phyloP scores from a whole-genome alignment of 2,888 invertebrate genomes.

The Dusona sp. region DNA sequence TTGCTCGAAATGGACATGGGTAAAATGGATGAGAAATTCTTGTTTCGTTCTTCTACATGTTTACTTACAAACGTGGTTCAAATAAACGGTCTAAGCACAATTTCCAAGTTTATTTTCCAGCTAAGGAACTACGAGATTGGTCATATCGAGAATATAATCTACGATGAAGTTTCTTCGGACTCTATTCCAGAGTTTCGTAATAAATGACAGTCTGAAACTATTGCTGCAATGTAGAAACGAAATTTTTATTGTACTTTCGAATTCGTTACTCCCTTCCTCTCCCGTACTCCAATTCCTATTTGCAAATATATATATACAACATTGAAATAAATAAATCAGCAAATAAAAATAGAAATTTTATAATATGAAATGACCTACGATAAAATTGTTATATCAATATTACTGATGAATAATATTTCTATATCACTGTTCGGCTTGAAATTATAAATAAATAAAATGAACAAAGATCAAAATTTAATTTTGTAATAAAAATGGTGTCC shows the following conservation, averaged over 20 bases:
- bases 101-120: neutral
- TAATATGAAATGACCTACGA: neutral
- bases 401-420: neutral
- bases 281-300: neutral
- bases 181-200: neutral
- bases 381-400: neutral
- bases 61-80: neutral
- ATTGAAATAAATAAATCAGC: neutral
- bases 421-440: neutral
- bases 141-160: neutral
- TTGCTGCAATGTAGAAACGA: neutral
- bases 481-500: neutral
- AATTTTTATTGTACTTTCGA: slow-evolving; percentile 1
- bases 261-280: neutral
- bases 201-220: neutral
- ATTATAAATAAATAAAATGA: neutral
- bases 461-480: neutral
- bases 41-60: neutral
- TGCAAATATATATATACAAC: neutral
- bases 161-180: neutral
- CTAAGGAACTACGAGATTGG: neutral
- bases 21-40: slow-evolving; percentile 18
- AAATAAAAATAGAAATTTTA: neutral
- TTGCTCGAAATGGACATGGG: slow-evolving; percentile 10
- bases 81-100: neutral